These are phyloP conservation scores for Ibidorhyncha struthersii DNA, from an alignment of 2,113 vertebrate species.

Conservation along the genomic window DNA sequence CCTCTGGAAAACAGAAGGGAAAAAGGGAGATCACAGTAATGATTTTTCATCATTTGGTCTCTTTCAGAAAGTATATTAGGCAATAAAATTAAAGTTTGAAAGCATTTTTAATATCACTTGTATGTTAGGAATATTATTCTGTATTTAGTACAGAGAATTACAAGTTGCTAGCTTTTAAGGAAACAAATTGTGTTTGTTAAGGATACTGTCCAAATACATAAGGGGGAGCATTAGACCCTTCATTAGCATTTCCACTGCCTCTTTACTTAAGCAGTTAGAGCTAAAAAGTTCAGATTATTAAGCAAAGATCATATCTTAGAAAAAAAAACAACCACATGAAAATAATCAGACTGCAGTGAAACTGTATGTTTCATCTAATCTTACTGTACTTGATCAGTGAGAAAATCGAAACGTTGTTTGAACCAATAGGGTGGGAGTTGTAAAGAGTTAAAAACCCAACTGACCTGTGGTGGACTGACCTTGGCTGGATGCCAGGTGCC, in stretches of 20 bases:
- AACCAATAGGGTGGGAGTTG: neutral
- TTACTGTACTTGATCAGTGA: neutral
- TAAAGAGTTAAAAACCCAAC: neutral
- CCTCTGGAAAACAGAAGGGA: neutral
- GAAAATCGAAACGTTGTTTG: neutral
- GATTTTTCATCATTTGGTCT: neutral
- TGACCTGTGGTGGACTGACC: neutral
- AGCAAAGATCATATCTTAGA: neutral
- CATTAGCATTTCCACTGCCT: neutral
- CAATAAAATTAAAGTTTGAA: neutral
- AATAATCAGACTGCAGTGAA: neutral
- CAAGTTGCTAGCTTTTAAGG: neutral
- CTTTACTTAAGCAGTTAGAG: neutral
- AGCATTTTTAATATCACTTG: neutral
- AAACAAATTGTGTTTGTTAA: neutral
- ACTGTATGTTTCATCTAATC: neutral
- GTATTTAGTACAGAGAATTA: neutral
- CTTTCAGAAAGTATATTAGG: neutral
- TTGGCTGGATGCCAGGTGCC: neutral
- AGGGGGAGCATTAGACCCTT: neutral
- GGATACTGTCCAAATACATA: neutral
- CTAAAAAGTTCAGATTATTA: neutral
- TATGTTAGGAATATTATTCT: neutral
- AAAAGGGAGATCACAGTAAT: neutral
- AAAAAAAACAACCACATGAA: neutral